Evolutionary conservation across 2,888 invertebrate species (phyloP).

Genomic region (Oscheius sp.): DNA sequence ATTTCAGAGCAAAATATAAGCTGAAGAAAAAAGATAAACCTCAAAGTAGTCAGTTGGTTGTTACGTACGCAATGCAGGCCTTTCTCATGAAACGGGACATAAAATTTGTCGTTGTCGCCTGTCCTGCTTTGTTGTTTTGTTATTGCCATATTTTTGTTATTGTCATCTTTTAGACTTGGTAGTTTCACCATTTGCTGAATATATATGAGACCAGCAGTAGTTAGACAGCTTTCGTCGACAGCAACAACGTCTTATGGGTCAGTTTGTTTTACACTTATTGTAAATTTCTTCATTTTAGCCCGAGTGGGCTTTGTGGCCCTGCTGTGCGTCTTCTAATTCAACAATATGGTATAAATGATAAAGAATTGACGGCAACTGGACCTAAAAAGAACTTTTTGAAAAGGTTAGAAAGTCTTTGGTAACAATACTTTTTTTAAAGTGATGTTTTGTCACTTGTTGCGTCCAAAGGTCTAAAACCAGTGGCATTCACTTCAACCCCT

Average conservation of each 20-base stretch:
- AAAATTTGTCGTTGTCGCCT: too few species aligned
- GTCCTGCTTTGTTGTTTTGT: too few species aligned
- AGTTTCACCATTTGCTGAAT: too few species aligned
- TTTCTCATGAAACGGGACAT: too few species aligned
- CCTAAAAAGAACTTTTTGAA: conserved; percentile 77
- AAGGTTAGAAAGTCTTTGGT: conserved; percentile 72
- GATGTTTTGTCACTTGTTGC: conserved; percentile 59
- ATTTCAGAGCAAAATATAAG: neutral
- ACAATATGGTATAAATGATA: conserved; percentile 75
- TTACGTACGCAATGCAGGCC: too few species aligned
- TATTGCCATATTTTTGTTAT: too few species aligned
- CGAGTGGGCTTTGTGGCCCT: conserved; percentile 82
- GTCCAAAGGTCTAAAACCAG: conserved; percentile 50
- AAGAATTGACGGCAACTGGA: conserved; percentile 75
- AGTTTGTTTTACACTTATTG: neutral
- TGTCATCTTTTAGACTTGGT: too few species aligned
- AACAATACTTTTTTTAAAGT: conserved; percentile 32
- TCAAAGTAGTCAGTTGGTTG: too few species aligned
- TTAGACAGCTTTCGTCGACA: neutral
- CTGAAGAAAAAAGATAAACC: neutral
- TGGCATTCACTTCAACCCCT: conserved; percentile 24
- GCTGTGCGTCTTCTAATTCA: conserved; percentile 77
- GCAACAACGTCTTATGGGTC: conserved; percentile 16
- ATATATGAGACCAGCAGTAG: neutral
- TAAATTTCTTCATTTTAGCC: neutral